Evolutionary conservation across 1,140 invertebrate genomes (phyloP).

Genomic region (Sitophilus oryzae): DNA sequence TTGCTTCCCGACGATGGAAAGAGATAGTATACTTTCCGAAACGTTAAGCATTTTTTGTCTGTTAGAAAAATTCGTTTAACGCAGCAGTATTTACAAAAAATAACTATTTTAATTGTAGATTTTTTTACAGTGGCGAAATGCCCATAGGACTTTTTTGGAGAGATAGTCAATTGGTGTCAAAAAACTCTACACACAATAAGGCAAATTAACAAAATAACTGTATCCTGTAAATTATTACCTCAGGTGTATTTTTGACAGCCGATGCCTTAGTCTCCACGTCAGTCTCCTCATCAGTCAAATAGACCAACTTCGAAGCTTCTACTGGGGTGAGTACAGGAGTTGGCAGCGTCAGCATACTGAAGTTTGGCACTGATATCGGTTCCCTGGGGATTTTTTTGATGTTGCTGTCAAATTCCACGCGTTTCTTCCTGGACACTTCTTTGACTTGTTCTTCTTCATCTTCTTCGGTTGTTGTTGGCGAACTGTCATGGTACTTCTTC

Average conservation of each 20-base stretch:
- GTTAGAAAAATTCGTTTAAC: too few species aligned
- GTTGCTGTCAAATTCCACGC: slow-evolving; percentile 40
- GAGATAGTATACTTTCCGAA: too few species aligned
- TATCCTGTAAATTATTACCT: too few species aligned
- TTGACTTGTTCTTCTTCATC: slow-evolving; percentile 7
- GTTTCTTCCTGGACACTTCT: slow-evolving; percentile 36
- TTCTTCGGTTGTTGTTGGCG: slow-evolving; percentile 28
- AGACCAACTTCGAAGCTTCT: slow-evolving; percentile 63
- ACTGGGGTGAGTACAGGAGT: slow-evolving; percentile 62
- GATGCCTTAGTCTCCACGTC: slow-evolving; percentile 15
- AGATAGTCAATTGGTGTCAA: too few species aligned
- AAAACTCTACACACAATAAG: too few species aligned
- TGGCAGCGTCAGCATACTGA: slow-evolving; percentile 57
- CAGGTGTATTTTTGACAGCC: background rate
- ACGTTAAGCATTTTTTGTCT: too few species aligned
- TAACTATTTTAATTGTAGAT: too few species aligned
- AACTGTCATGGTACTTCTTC: slow-evolving; percentile 40
- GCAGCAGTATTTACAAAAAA: too few species aligned
- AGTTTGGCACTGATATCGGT: slow-evolving; percentile 71
- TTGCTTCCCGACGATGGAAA: too few species aligned
- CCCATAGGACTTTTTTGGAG: too few species aligned
- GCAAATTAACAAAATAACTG: too few species aligned
- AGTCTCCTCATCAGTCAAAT: slow-evolving; percentile 60
- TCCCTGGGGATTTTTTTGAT: slow-evolving; percentile 55
- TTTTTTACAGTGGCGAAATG: too few species aligned